phyloP scores from a whole-genome alignment of 2,888 invertebrate species.

The Drosophila hawaiiensis region DNA sequence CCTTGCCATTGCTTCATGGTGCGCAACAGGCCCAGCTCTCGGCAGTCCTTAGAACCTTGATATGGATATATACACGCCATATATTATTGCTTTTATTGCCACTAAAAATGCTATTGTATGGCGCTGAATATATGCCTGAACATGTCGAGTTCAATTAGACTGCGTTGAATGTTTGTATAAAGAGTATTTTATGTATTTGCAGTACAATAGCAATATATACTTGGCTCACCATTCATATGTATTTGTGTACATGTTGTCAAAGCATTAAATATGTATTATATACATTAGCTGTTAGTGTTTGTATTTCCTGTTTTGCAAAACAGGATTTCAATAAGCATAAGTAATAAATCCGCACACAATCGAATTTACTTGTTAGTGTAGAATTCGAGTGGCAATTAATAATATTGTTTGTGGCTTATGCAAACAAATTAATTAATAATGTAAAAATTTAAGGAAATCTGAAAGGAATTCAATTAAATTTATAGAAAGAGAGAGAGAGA shows the following conservation, averaged over 20 bases:
- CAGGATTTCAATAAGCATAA: background rate
- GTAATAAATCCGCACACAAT: background rate
- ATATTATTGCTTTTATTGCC: constrained; percentile 12
- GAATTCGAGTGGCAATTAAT: background rate
- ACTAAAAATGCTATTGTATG: constrained; percentile 1
- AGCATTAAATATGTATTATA: background rate
- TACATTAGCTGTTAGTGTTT: background rate
- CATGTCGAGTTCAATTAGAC: constrained; percentile 3
- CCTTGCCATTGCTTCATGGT: constrained; percentile 35
- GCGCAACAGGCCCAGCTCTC: constrained; percentile 1
- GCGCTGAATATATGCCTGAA: background rate
- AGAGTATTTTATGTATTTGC: background rate
- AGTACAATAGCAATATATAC: background rate
- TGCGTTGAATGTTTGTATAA: background rate
- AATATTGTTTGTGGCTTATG: background rate
- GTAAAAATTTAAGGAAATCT: background rate
- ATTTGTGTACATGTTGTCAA: background rate
- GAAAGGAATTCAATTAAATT: background rate
- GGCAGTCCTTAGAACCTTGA: constrained; percentile 37
- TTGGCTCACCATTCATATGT: background rate
- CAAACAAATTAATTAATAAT: background rate
- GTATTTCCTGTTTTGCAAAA: constrained; percentile 1
- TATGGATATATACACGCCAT: background rate
- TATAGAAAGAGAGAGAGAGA: background rate
- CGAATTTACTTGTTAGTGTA: background rate